Evolutionary conservation across 2,888 invertebrate species (phyloP).

Genomic region (Bhutanitis thaidina): DNA sequence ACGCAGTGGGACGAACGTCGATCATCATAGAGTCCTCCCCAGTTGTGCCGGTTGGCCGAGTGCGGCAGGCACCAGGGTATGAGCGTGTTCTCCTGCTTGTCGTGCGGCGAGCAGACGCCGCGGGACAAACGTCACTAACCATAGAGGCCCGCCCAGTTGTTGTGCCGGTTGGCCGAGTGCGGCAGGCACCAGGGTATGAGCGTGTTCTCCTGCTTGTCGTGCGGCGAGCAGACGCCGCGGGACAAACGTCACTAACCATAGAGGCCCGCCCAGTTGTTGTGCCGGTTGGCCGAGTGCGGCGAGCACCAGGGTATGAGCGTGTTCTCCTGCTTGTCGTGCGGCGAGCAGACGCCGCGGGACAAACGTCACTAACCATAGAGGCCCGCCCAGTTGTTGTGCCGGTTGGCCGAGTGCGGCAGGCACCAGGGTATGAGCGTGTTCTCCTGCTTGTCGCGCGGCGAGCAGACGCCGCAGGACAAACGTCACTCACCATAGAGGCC

Average conservation of each 20-base stretch:
- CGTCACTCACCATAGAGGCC: conserved; percentile 84
- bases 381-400: too few species aligned
- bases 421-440: too few species aligned
- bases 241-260: not conserved
- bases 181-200: conserved; percentile 94
- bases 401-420: too few species aligned
- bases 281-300: not conserved
- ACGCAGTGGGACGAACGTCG: too few species aligned
- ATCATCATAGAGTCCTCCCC: too few species aligned
- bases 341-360: too few species aligned
- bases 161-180: conserved; percentile 91
- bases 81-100: too few species aligned
- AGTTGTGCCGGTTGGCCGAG: too few species aligned
- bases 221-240: conserved; percentile 13
- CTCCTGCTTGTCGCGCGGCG: not conserved
- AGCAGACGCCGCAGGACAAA: not conserved
- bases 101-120: not conserved
- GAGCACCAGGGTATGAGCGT: conserved; percentile 92
- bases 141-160: conserved; percentile 92
- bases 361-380: too few species aligned
- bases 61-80: too few species aligned
- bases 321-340: conserved; percentile 86
- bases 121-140: conserved; percentile 48
- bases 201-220: conserved; percentile 89
- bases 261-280: not conserved